Evolutionary conservation across 2,797 vertebrate genomes (phyloP).

Genomic region (Propithecus perrieri): DNA sequence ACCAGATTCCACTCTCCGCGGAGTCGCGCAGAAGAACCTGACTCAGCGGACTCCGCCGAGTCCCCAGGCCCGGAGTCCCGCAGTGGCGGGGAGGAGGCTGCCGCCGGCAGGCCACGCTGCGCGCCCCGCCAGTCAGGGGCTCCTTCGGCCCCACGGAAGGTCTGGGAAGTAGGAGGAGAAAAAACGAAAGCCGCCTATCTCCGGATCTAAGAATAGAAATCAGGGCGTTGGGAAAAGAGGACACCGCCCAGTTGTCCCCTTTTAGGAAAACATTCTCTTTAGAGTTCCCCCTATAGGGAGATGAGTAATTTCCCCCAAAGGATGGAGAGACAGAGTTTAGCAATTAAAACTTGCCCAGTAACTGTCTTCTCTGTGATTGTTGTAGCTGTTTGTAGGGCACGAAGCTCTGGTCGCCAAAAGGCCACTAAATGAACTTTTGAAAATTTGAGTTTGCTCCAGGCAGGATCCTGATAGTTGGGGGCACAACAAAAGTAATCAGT

Average conservation of each 20-base stretch:
- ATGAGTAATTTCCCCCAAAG: not conserved
- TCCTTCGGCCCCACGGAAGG: not conserved
- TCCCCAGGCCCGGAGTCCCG: not conserved
- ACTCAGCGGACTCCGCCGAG: not conserved
- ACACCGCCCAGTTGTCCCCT: conserved; percentile 62
- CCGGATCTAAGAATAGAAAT: conserved; percentile 65
- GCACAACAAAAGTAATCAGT: not conserved
- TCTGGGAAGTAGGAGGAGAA: not conserved
- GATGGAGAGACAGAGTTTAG: not conserved
- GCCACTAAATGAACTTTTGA: not conserved
- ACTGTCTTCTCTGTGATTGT: not conserved
- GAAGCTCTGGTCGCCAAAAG: not conserved
- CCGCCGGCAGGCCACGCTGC: not conserved
- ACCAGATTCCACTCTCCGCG: not conserved
- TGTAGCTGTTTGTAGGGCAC: not conserved
- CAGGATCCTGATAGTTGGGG: not conserved
- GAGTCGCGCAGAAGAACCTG: not conserved
- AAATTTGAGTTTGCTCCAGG: not conserved
- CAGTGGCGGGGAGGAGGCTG: too few relatives aligned
- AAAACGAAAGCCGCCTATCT: conserved; percentile 55
- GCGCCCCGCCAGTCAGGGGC: not conserved
- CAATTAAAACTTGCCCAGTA: not conserved
- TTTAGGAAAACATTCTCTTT: conserved; percentile 44
- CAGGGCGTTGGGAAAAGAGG: conserved; percentile 51
- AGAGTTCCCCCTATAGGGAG: conserved; percentile 48